A percentile compares a stretch with the other conserved stretches of the same genome.
Conservation (phyloP, 2,888 invertebrate species). For the Isoperla grammatica region DNA sequence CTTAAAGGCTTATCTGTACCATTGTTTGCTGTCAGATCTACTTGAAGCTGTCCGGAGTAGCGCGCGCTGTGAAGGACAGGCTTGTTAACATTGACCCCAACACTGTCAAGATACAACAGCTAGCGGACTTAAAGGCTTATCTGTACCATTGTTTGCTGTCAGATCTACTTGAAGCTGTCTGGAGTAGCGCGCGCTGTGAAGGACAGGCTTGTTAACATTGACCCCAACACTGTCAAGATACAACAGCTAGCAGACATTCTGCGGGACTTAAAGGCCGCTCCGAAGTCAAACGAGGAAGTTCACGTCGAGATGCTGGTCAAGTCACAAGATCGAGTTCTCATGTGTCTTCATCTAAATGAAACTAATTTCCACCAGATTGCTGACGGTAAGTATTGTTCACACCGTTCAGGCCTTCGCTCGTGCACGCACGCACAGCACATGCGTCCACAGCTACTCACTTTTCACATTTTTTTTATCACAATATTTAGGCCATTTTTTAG, state of each 20-base stretch:
- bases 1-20: no score
- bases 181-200: conserved; percentile 39
- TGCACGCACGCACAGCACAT: no score
- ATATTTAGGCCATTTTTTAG: no score
- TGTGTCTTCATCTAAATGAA: conserved; percentile 61
- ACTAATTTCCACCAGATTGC: conserved; percentile 56
- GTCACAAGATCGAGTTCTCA: conserved; percentile 60
- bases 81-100: conserved; percentile 46
- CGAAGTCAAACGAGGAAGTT: conserved; percentile 47
- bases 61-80: conserved; percentile 36
- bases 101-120: conserved; percentile 50
- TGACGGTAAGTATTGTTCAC: conserved; percentile 54
- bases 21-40: conserved; percentile 55
- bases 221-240: conserved; percentile 48
- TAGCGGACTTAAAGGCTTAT: conserved; percentile 49
- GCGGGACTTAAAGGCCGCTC: conserved; percentile 45
- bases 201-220: conserved; percentile 44
- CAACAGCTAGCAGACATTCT: conserved; percentile 50
- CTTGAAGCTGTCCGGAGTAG: conserved; percentile 51
- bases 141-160: conserved; percentile 29
- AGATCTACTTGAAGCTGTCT: conserved; percentile 58
- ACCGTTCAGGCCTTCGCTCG: no score
- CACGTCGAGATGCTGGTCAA: conserved; percentile 62
- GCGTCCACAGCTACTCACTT: background rate
- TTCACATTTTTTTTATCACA: background rate